Evolutionary conservation across 2,888 invertebrate genomes (phyloP), one percentile per base, ranked within the genome.

Genomic region (Drosophila austrosaltans): DNA sequence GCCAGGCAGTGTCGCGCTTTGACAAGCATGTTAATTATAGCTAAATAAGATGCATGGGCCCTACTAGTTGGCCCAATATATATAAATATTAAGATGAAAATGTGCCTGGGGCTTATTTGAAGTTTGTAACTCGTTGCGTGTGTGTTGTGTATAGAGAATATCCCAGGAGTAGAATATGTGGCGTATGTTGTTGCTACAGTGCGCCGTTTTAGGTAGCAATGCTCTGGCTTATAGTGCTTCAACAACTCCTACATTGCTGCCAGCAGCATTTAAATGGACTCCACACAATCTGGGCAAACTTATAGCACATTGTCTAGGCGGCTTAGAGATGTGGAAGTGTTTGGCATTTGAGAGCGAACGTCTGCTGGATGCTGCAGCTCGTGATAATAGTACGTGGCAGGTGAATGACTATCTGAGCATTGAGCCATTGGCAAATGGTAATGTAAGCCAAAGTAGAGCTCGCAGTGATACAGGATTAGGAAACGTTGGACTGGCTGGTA

Each of bases 331-430:
- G 73, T 65, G 77, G 88, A 66, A 83, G 28, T 94, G 94, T 74
- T 72, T 94, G n/a, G 93, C 92, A 65, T 91, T 90, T 66, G 90
- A 91, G 73, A 88, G 93, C 0, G 76, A 93, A 48, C 85, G 91
- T 5, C 71, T 91, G 8, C 81, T 94, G 54, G 93, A 94, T 70
- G 90, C 91, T 8, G 93, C 93, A 2, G 86, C 93, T 7, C 79
- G 81, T 74, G 92, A 91, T 65, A 92, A 92, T 65, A 82, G 76
- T 39, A 92, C 91, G 2, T 92, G 92, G 92, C 73, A 88, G 2
- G 73, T 91, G 30, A 90, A 85, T 79, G 91, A 91, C 42, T 91
- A 82, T 53, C 69, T 92, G 4, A 70, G 81, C 59, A 69, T 92
- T 25, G 91, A 90, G 44, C 70, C 67, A 1, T 64, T 72, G 40